Evolutionary conservation across 2,888 invertebrate species (phyloP), one percentile per base, ranked within the genome.

Genomic region (Boloria selene): DNA sequence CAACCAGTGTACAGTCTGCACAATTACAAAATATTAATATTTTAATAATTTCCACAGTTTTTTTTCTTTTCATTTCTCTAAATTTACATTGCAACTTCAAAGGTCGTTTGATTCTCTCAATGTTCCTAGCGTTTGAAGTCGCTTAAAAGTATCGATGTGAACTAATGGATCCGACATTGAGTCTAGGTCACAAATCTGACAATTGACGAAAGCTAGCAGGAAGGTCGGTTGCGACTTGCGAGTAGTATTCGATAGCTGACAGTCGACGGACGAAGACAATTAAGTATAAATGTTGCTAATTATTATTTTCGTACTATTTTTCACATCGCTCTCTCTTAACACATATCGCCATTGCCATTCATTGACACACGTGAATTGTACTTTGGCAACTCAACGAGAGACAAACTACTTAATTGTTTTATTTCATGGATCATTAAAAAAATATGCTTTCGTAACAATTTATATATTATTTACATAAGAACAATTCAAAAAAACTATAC

Each of bases 121-220:
- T 31, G 7, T 31, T 1, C 7, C 7, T 2, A 38, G 42, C 49
- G 49, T 31, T 49, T 60, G 7, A n/a, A 1, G 17, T 4, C 16
- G 31, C 26, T 17, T 49, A 14, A 26, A 45, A 17, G 14, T 49
- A 49, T 16, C 4, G n/a, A 16, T 45, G 58, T 26, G 26, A 56
- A 64, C 42, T 49, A 66, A 66, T 61, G 13, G 54, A 64, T 60
- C 22, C 55, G 68, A 70, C 70, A 65, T 70, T 68, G 68, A 62
- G 60, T 52, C 26, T 63, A 65, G 68, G 65, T 67, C 64, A 53
- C 58, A 52, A 49, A 55, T 62, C 51, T 18, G 64, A 70, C 70
- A 61, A 60, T 50, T 61, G 67, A 53, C 56, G 62, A 58, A 54
- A 58, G 47, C 52, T 38, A 47, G 45, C 16, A 26, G 26, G 58